These are phyloP conservation scores for Tetheella fluctuosa DNA, from an alignment of 2,888 invertebrate species.

Conservation along the genomic window DNA sequence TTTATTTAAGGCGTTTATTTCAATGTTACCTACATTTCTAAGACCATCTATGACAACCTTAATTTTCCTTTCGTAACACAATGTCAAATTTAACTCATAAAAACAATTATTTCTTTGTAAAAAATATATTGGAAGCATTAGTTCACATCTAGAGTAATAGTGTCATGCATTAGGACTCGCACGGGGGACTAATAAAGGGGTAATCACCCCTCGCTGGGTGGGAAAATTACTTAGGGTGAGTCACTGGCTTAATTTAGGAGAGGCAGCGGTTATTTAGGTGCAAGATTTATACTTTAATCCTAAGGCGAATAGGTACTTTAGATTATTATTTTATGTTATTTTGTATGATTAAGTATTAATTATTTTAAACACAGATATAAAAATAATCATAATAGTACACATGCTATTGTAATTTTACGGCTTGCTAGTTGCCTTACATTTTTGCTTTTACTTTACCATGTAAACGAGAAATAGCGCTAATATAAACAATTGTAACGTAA, in stretches of 20 bases:
- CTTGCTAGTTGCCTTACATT: too few species aligned
- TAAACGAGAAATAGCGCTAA: too few species aligned
- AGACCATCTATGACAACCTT: background rate
- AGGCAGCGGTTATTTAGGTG: slow-evolving; percentile 29
- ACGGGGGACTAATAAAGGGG: slow-evolving; percentile 77
- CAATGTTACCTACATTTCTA: background rate
- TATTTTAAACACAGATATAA: too few species aligned
- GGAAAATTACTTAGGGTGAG: slow-evolving; percentile 62
- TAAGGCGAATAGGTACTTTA: too few species aligned
- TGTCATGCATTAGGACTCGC: slow-evolving; percentile 75
- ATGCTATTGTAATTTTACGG: too few species aligned
- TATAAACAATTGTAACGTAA: too few species aligned
- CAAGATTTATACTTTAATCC: too few species aligned
- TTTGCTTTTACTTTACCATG: too few species aligned
- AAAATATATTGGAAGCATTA: slow-evolving; percentile 66
- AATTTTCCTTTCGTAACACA: background rate
- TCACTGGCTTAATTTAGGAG: slow-evolving; percentile 37
- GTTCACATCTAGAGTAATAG: slow-evolving; percentile 72
- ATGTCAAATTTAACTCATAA: slow-evolving; percentile 3
- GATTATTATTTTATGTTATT: too few species aligned
- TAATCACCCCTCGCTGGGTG: slow-evolving; percentile 71
- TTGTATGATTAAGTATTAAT: too few species aligned
- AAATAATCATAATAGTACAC: too few species aligned
- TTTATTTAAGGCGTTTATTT: background rate
- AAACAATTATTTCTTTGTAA: slow-evolving; percentile 55